These are phyloP conservation scores for Zosterops japonicus DNA, from an alignment of 2,113 vertebrate species.

Conservation along the genomic window DNA sequence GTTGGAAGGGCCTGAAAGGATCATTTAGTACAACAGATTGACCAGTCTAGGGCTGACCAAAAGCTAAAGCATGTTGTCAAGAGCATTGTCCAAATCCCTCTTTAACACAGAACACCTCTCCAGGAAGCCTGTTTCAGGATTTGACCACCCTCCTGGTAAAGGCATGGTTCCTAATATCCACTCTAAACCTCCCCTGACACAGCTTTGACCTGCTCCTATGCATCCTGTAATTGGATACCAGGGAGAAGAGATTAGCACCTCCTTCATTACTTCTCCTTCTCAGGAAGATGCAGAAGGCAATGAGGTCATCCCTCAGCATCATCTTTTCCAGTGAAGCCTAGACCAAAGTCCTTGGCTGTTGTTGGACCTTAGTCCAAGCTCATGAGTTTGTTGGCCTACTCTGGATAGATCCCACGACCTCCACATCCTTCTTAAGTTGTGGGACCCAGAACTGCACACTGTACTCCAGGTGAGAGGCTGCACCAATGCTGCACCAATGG, in stretches of 20 bases:
- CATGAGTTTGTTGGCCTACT: not conserved
- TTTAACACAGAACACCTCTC: accelerated
- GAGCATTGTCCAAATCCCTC: not conserved
- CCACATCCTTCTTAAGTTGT: not conserved
- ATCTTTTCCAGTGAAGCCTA: not conserved
- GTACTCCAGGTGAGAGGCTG: not conserved
- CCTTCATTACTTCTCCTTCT: not conserved
- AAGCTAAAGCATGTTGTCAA: not conserved
- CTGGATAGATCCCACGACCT: not conserved
- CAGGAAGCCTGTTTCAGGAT: not conserved
- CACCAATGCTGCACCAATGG: not conserved
- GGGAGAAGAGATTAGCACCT: not conserved
- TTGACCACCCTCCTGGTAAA: not conserved
- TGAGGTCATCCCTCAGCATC: not conserved
- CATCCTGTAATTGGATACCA: not conserved
- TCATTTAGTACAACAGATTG: not conserved
- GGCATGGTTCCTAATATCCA: not conserved
- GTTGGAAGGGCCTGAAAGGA: not conserved
- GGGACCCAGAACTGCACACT: accelerated
- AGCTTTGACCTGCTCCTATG: not conserved
- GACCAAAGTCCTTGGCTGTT: not conserved
- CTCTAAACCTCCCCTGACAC: not conserved
- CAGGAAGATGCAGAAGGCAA: not conserved
- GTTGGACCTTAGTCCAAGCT: not conserved
- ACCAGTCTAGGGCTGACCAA: not conserved